Percentiles rank a stretch among this genome's conserved stretches.
Evolutionary conservation across 2,888 invertebrate genomes (phyloP).

Genomic region (Ernsta delagoae): DNA sequence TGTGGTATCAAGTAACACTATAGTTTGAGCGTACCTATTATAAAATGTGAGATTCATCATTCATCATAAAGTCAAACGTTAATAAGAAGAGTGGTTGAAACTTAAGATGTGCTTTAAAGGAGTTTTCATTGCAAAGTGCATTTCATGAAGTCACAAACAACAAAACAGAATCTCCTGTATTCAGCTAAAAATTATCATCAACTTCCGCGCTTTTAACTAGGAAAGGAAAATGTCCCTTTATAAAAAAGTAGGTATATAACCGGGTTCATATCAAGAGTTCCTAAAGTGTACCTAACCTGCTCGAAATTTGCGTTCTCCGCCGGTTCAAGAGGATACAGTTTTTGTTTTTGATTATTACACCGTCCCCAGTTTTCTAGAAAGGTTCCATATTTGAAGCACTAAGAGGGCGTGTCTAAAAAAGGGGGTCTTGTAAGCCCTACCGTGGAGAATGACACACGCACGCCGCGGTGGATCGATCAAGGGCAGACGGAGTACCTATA

Average conservation of each 20-base stretch:
- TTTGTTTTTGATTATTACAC: constrained; percentile 14
- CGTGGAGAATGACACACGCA: constrained; percentile 66
- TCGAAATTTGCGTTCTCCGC: not conserved
- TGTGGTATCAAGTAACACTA: no score
- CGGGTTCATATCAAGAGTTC: not conserved
- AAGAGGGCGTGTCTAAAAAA: constrained; percentile 40
- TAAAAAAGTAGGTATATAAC: not conserved
- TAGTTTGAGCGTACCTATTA: no score
- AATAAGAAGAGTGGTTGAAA: not conserved
- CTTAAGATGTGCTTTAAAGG: not conserved
- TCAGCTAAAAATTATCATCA: not conserved
- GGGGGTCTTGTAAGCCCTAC: constrained; percentile 43
- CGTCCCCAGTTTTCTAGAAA: constrained; percentile 16
- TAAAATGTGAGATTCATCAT: no score
- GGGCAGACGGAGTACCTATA: constrained; percentile 63
- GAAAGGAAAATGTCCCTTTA: not conserved
- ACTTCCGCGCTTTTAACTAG: not conserved
- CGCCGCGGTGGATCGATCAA: constrained; percentile 68
- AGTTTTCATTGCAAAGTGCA: not conserved
- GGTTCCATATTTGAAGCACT: constrained; percentile 26
- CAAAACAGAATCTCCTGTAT: not conserved
- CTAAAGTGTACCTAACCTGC: not conserved
- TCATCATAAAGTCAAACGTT: no score
- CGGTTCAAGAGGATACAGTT: not conserved
- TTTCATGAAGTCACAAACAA: not conserved